phyloP scores from a whole-genome alignment of 2,113 vertebrate genomes.

The Euleptes europaea region DNA sequence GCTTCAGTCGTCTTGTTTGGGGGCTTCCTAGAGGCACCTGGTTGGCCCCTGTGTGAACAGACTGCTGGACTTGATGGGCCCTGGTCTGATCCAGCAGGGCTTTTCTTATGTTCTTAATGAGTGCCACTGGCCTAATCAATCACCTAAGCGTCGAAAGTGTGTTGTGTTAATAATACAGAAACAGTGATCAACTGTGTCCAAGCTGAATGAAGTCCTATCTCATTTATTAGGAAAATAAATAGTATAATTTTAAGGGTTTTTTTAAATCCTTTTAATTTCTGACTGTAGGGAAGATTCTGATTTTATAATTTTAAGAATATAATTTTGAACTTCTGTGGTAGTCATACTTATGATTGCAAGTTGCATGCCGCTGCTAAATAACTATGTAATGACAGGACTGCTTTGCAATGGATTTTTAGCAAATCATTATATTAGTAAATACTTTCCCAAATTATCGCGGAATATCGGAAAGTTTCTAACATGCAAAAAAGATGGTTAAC shows the following conservation, averaged over 20 bases:
- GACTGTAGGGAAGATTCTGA: constrained; percentile 2
- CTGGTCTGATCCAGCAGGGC: no score
- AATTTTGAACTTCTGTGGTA: neutral
- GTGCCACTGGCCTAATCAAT: no score
- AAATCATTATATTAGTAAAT: neutral
- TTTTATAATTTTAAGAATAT: constrained; percentile 17
- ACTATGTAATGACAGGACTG: neutral
- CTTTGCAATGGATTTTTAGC: constrained; percentile 22
- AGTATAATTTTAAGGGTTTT: neutral
- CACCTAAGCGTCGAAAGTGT: neutral
- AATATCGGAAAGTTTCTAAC: constrained; percentile 48
- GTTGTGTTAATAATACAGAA: neutral
- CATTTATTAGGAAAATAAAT: neutral
- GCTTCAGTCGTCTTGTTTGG: no score
- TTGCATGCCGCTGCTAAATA: constrained; percentile 1
- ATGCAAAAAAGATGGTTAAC: neutral
- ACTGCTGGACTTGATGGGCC: no score
- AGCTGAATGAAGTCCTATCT: neutral
- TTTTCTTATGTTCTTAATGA: no score
- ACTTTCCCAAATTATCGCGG: constrained; percentile 14
- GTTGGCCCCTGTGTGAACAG: no score
- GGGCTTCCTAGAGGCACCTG: no score
- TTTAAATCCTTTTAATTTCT: neutral
- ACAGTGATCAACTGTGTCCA: neutral
- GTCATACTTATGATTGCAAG: neutral